Conservation (phyloP, 2,113 vertebrate genomes). For the Notothenia rossii region DNA sequence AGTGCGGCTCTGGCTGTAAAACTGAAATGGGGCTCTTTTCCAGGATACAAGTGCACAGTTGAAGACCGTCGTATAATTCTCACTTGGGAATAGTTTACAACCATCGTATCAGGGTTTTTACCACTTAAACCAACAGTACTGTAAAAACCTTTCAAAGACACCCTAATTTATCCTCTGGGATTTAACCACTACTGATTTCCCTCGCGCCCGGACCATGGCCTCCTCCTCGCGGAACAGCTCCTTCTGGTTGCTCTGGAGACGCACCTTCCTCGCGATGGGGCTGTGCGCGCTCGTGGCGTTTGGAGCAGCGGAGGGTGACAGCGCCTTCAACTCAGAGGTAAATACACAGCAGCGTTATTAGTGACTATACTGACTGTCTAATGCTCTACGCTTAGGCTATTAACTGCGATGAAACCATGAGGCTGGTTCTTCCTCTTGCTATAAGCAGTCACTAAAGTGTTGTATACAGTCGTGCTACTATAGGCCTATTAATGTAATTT, state of each 20-base stretch:
- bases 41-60: conserved; percentile 10
- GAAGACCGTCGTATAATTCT: background rate
- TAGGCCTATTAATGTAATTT: background rate
- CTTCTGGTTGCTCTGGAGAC: conserved; percentile 80
- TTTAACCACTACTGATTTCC: background rate
- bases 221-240: conserved; percentile 59
- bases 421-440: no score
- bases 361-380: background rate
- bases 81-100: background rate
- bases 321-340: conserved; percentile 81
- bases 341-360: background rate
- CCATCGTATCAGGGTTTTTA: background rate
- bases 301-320: conserved; percentile 67
- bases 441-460: no score
- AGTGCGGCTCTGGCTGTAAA: background rate
- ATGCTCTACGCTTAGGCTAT: background rate
- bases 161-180: background rate
- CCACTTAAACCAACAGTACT: background rate
- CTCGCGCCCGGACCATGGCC: conserved; percentile 66
- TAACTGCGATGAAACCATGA: background rate
- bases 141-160: fast-evolving
- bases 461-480: no score
- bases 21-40: conserved; percentile 26
- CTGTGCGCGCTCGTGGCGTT: conserved; percentile 67
- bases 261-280: conserved; percentile 76